Percentiles rank a stretch among this genome's conserved stretches.
Evolutionary conservation across 2,113 vertebrate genomes (phyloP).

Genomic region (Dicaeum eximium): DNA sequence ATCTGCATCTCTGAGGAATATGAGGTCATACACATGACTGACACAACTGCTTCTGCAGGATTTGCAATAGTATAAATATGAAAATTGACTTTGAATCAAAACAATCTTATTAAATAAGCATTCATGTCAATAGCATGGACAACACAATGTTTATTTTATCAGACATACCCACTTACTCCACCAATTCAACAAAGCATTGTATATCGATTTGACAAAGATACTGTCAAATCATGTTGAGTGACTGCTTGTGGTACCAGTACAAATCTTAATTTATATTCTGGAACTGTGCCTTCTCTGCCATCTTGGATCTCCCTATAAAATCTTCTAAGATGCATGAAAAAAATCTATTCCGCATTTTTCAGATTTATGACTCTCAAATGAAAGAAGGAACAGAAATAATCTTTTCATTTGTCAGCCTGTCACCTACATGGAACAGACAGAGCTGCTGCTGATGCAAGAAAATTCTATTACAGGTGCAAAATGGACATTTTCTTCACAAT

Average conservation of each 20-base stretch:
- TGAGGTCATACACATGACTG: neutral
- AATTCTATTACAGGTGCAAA: conserved; percentile 51
- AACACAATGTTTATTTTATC: conserved; percentile 2
- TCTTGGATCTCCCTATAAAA: conserved; percentile 50
- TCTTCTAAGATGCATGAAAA: conserved; percentile 38
- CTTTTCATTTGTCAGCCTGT: conserved; percentile 64
- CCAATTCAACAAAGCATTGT: neutral
- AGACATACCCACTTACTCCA: neutral
- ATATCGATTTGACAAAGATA: conserved; percentile 17
- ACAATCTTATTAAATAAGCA: neutral
- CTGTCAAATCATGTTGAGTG: conserved; percentile 18
- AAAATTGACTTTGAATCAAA: conserved; percentile 27
- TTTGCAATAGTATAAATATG: neutral
- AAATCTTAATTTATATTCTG: conserved; percentile 52
- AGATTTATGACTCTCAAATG: conserved; percentile 63
- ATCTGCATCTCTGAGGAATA: neutral
- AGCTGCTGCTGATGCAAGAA: conserved; percentile 34
- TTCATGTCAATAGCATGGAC: neutral
- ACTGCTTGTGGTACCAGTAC: conserved; percentile 2
- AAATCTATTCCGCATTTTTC: conserved; percentile 54
- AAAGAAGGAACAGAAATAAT: conserved; percentile 54
- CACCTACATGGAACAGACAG: conserved; percentile 16
- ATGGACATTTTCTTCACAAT: conserved; percentile 16
- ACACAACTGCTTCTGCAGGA: neutral
- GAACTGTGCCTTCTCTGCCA: conserved; percentile 36